Evolutionary conservation across 92 coral and sea anemone genomes (phyloP).

Genomic region (Metridium senile): DNA sequence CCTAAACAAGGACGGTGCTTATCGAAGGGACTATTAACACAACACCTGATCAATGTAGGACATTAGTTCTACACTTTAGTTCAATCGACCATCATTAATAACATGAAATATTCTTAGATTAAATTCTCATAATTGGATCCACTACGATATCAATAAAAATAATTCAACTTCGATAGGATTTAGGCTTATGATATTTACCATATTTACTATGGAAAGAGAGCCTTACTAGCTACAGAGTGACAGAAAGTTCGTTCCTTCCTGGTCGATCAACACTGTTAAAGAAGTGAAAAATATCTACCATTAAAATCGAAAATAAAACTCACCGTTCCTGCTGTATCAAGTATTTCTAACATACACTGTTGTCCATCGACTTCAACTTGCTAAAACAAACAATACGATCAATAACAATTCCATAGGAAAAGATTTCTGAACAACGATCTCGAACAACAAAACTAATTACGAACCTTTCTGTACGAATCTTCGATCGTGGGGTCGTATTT

Average conservation of each 20-base stretch:
- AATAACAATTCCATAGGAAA: slow-evolving; percentile 15
- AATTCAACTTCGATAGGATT: not conserved
- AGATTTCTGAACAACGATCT: not conserved
- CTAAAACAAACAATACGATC: slow-evolving; percentile 46
- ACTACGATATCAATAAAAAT: not conserved
- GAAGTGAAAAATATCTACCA: not conserved
- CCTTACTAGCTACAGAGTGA: not conserved
- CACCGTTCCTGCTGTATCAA: slow-evolving; percentile 99
- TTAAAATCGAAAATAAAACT: slow-evolving; percentile 21
- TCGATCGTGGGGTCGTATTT: slow-evolving; percentile 99
- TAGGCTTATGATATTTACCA: not conserved
- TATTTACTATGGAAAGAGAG: too few species aligned
- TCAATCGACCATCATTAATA: too few species aligned
- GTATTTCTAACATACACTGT: slow-evolving; percentile 98
- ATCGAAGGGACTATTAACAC: too few species aligned
- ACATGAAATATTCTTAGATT: too few species aligned
- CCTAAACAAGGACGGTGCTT: too few species aligned
- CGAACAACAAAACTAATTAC: not conserved
- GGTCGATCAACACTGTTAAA: not conserved
- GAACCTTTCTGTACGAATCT: slow-evolving; percentile 97
- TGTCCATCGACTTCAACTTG: slow-evolving; percentile 99
- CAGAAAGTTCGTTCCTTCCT: not conserved
- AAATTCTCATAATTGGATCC: not conserved
- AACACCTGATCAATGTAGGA: too few species aligned
- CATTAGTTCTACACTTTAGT: too few species aligned